Evolutionary conservation across 1,140 invertebrate species (phyloP).

Genomic region (Dufourea novaeangliae): DNA sequence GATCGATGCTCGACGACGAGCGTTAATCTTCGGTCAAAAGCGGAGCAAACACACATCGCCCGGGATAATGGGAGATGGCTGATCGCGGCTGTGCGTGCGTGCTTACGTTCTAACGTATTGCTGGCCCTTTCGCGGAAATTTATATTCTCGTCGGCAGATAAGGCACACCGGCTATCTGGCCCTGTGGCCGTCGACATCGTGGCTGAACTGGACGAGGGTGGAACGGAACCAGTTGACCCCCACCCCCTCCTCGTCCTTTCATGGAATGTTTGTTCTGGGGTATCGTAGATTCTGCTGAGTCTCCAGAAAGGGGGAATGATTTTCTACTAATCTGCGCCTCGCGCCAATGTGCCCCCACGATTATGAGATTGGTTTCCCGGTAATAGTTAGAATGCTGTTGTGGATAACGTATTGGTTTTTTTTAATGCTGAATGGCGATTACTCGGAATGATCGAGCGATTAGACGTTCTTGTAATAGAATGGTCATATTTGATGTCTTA

Average conservation of each 20-base stretch:
- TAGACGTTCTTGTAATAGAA: too few species aligned
- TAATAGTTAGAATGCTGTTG: conserved; percentile 29
- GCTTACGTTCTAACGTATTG: conserved; percentile 56
- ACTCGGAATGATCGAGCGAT: too few species aligned
- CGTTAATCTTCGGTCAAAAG: conserved; percentile 66
- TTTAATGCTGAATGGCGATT: background rate
- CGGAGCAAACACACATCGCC: conserved; percentile 60
- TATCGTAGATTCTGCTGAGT: conserved; percentile 66
- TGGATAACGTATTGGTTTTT: background rate
- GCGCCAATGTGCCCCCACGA: background rate
- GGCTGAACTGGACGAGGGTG: conserved; percentile 47
- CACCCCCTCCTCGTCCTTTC: conserved; percentile 12
- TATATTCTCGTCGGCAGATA: conserved; percentile 68
- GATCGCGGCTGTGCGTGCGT: conserved; percentile 53
- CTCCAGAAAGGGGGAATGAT: conserved; percentile 57
- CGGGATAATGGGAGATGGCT: conserved; percentile 63
- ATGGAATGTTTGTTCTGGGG: conserved; percentile 59
- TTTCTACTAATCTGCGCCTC: conserved; percentile 58
- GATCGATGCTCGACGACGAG: conserved; percentile 38
- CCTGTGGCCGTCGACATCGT: conserved; percentile 45
- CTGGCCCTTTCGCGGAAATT: conserved; percentile 61
- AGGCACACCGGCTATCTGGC: conserved; percentile 64
- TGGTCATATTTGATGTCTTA: too few species aligned
- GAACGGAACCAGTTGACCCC: conserved; percentile 4
- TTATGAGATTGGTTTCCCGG: conserved; percentile 41